Evolutionary conservation across 2,113 vertebrate genomes (phyloP).

Genomic region (Chlorodrepanis virens): DNA sequence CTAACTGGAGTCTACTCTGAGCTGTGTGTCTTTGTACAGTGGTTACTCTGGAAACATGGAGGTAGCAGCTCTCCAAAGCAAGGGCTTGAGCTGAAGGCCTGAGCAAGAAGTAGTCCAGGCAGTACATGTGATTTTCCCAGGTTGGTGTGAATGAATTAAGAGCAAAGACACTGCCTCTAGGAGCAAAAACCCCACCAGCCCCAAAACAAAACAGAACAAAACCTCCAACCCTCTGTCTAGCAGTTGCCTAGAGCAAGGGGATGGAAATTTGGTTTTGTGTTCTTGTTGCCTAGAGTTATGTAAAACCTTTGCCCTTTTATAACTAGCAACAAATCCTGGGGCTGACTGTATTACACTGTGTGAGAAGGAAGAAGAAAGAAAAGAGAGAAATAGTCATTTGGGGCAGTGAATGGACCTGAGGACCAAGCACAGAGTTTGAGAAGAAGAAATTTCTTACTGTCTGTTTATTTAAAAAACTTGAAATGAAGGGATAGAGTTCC

Average conservation of each 20-base stretch:
- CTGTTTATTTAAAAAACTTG: background rate
- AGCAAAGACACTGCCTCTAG: background rate
- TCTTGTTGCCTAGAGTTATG: slow-evolving; percentile 34
- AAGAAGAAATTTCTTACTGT: background rate
- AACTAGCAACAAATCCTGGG: background rate
- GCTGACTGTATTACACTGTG: background rate
- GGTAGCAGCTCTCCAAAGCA: background rate
- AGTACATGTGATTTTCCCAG: background rate
- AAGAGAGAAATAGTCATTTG: background rate
- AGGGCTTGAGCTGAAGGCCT: background rate
- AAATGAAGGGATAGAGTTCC: background rate
- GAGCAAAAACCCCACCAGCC: background rate
- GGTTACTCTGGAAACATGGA: background rate
- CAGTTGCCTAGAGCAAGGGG: slow-evolving; percentile 1
- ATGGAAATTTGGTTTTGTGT: background rate
- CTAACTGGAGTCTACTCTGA: background rate
- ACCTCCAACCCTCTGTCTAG: background rate
- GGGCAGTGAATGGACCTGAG: background rate
- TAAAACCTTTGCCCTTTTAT: slow-evolving; percentile 34
- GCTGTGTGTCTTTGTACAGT: background rate
- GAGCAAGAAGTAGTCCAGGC: background rate
- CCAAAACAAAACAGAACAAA: background rate
- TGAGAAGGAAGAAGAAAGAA: background rate
- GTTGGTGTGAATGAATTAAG: background rate
- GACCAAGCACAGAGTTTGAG: background rate